Evolutionary conservation across 2,113 vertebrate species (phyloP).

Genomic region (Ellobius talpinus): DNA sequence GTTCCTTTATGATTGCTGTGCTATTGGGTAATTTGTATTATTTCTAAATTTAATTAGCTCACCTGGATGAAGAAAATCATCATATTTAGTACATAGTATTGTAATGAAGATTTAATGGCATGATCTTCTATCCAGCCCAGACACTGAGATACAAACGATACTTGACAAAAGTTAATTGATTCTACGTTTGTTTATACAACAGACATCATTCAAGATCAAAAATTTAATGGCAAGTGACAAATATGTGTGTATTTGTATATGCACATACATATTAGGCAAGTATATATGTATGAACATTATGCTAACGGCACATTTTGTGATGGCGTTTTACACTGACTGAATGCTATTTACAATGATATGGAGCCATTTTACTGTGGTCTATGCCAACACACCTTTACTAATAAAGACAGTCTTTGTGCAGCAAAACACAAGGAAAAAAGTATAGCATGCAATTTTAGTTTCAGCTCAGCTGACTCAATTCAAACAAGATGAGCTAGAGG

Average conservation of each 20-base stretch:
- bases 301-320: not conserved
- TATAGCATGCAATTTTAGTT: not conserved
- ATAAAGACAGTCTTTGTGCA: not conserved
- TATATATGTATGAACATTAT: not conserved
- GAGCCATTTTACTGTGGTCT: not conserved
- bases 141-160: not conserved
- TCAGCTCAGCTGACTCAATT: not conserved
- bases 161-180: constrained; percentile 16
- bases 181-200: not conserved
- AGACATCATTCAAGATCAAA: not conserved
- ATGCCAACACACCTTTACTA: not conserved
- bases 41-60: not conserved
- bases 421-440: not conserved
- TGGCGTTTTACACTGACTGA: not conserved
- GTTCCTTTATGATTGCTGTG: not conserved
- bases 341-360: not conserved
- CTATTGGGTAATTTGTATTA: not conserved
- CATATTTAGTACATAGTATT: not conserved
- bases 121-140: not conserved
- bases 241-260: not conserved
- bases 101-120: not conserved
- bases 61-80: not conserved
- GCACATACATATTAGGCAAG: not conserved
- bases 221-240: not conserved
- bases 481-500: not conserved